Evolutionary conservation across 2,113 vertebrate species (phyloP).

Genomic region (Rattus norvegicus): GRCr8 NC_086019.1:46579001-46579500

Average conservation of each 20-base stretch:
- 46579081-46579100: neutral
- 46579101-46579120: neutral
- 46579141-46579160: neutral
- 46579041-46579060: neutral
- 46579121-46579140: neutral
- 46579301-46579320: neutral
- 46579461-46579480: neutral
- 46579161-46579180: neutral
- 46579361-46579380: neutral
- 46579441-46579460: constrained; percentile 25
- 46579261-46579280: neutral
- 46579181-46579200: neutral
- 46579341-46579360: neutral
- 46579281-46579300: neutral
- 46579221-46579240: neutral
- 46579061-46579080: accelerated
- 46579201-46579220: neutral
- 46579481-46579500: neutral
- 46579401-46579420: neutral
- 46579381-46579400: neutral
- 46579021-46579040: neutral
- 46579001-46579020: neutral
- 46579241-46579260: neutral
- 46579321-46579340: neutral
- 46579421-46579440: neutral